Evolutionary conservation across 2,797 vertebrate genomes (phyloP).

Genomic region (Halcyon smyrnensis): DNA sequence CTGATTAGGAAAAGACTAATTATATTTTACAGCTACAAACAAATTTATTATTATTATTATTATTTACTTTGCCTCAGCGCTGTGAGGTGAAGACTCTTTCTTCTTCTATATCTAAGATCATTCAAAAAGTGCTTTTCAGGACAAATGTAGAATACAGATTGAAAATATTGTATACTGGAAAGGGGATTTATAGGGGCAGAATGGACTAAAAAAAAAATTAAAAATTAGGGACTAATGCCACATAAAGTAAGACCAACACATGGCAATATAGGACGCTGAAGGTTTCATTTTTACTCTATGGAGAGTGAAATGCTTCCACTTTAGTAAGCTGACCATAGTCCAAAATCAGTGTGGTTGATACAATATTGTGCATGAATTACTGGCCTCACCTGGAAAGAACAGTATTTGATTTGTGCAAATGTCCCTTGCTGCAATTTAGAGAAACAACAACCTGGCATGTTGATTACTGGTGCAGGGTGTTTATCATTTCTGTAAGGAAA

Average conservation of each 20-base stretch:
- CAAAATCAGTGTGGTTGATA: constrained; percentile 32
- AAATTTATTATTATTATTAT: not conserved
- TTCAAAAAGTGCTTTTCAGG: constrained; percentile 66
- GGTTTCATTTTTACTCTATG: constrained; percentile 61
- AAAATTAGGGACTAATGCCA: constrained; percentile 47
- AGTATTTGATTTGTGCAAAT: constrained; percentile 73
- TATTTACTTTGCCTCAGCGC: constrained; percentile 24
- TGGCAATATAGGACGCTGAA: constrained; percentile 34
- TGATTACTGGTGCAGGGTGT: constrained; percentile 27
- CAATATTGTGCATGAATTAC: constrained; percentile 52
- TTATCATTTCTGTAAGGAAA: constrained; percentile 63
- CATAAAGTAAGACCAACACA: constrained; percentile 60
- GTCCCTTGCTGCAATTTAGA: constrained; percentile 72
- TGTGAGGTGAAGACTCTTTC: constrained; percentile 20
- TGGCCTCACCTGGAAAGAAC: constrained; percentile 68
- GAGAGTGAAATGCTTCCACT: constrained; percentile 64
- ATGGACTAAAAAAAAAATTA: constrained; percentile 19
- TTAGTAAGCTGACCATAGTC: constrained; percentile 49
- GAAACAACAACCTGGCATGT: constrained; percentile 69
- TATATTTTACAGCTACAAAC: constrained; percentile 43
- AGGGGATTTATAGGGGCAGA: not conserved
- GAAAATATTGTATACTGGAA: constrained; percentile 33
- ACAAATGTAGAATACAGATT: constrained; percentile 51
- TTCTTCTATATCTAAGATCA: constrained; percentile 25
- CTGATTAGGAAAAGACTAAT: constrained; percentile 33